These are phyloP conservation scores for Parnassius glacialis DNA, from an alignment of 2,888 invertebrate species.

Conservation along the genomic window DNA sequence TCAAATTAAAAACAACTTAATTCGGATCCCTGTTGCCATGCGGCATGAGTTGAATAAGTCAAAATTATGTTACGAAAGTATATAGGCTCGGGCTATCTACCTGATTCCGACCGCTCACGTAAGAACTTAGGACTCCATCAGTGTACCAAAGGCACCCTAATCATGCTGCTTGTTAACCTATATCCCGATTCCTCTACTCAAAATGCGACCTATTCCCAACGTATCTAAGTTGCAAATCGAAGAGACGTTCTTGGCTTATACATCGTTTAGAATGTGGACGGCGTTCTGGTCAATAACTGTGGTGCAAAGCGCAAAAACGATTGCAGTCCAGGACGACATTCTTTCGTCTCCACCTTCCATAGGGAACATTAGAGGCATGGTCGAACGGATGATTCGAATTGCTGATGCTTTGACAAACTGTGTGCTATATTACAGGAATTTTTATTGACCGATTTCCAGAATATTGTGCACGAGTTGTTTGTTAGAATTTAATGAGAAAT, in stretches of 20 bases:
- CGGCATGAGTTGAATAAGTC: conserved; percentile 20
- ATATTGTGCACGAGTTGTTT: background rate
- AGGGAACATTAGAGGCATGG: conserved; percentile 51
- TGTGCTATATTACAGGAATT: conserved; percentile 35
- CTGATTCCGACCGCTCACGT: conserved; percentile 36
- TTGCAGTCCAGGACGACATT: conserved; percentile 64
- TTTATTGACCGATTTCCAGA: conserved; percentile 29
- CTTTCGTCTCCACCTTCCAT: conserved; percentile 48
- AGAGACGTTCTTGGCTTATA: conserved; percentile 21
- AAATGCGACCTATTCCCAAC: conserved; percentile 25
- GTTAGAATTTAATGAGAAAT: background rate
- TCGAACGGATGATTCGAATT: conserved; percentile 57
- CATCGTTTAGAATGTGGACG: conserved; percentile 16
- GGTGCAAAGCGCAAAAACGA: conserved; percentile 66
- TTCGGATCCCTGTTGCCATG: background rate
- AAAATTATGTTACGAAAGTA: conserved; percentile 16
- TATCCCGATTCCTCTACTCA: background rate
- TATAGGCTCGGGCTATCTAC: conserved; percentile 31
- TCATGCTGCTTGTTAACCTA: background rate
- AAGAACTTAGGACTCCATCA: conserved; percentile 44
- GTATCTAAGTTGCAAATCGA: conserved; percentile 18
- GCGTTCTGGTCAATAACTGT: conserved; percentile 60
- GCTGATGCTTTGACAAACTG: conserved; percentile 33
- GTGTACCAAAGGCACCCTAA: conserved; percentile 34
- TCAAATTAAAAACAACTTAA: background rate